Percentiles rank a stretch among this genome's conserved stretches.
phyloP scores from a whole-genome alignment of 2,888 invertebrate genomes.

The Drosophila rubida region DNA sequence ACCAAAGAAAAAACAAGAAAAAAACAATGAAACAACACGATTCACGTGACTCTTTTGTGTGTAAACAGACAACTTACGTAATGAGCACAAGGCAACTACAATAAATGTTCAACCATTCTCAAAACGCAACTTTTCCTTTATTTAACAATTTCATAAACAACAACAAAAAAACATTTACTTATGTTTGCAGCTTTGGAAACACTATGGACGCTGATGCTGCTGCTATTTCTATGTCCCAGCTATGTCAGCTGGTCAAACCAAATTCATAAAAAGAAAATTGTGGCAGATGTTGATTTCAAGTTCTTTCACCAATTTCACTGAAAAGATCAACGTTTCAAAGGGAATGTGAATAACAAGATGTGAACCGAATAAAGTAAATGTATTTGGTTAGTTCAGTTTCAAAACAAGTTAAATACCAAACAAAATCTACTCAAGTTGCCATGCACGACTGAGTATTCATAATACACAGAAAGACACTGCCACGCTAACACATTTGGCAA shows the following conservation, averaged over 20 bases:
- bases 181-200: conserved; percentile 13
- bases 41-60: conserved; percentile 67
- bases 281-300: conserved; percentile 53
- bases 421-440: conserved; percentile 32
- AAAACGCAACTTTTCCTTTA: conserved; percentile 15
- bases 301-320: conserved; percentile 17
- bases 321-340: conserved; percentile 1
- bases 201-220: conserved; percentile 18
- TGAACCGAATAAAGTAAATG: conserved; percentile 1
- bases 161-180: background rate
- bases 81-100: conserved; percentile 52
- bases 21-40: conserved; percentile 35
- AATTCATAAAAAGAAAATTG: conserved; percentile 22
- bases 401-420: conserved; percentile 5
- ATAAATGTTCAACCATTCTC: conserved; percentile 42
- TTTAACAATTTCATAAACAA: conserved; percentile 7
- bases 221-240: conserved; percentile 13
- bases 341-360: conserved; percentile 10
- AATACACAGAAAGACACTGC: conserved; percentile 45
- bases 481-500: conserved; percentile 51
- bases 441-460: conserved; percentile 32
- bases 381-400: conserved; percentile 5
- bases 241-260: conserved; percentile 1
- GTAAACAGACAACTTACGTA: conserved; percentile 46
- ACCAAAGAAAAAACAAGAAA: conserved; percentile 18